Evolutionary conservation across 2,797 vertebrate species (phyloP).

Genomic region (Triplophysa bombifrons): DNA sequence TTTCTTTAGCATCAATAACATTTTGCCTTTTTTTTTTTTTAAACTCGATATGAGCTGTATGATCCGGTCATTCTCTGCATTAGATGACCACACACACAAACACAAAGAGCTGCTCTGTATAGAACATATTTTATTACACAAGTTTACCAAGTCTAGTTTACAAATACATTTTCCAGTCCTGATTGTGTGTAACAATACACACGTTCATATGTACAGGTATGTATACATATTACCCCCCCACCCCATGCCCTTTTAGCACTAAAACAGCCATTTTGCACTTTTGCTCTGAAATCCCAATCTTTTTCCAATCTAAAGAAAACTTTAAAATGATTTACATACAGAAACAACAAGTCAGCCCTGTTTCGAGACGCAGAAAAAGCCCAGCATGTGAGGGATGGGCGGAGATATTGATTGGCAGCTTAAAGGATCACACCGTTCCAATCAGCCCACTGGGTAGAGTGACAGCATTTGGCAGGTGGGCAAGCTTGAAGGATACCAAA

Average conservation of each 20-base stretch:
- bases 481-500: constrained; percentile 64
- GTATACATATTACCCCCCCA: constrained; percentile 70
- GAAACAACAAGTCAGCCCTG: constrained; percentile 61
- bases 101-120: constrained; percentile 64
- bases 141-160: constrained; percentile 83
- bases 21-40: neutral
- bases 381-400: constrained; percentile 60
- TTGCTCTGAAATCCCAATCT: constrained; percentile 52
- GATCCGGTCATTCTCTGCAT: neutral
- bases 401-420: constrained; percentile 68
- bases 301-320: constrained; percentile 65
- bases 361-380: constrained; percentile 59
- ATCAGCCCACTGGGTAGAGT: constrained; percentile 63
- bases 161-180: constrained; percentile 83
- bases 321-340: constrained; percentile 74
- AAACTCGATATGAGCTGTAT: neutral
- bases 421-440: constrained; percentile 67
- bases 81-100: neutral
- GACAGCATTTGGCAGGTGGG: constrained; percentile 73
- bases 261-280: constrained; percentile 59
- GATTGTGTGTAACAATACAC: constrained; percentile 79
- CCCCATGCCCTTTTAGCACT: constrained; percentile 82
- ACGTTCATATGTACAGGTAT: constrained; percentile 90
- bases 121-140: constrained; percentile 87
- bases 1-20: no score